Percentiles rank a stretch among this genome's conserved stretches.
Evolutionary conservation across 2,888 invertebrate species (phyloP).

Genomic region (Congeria kusceri): DNA sequence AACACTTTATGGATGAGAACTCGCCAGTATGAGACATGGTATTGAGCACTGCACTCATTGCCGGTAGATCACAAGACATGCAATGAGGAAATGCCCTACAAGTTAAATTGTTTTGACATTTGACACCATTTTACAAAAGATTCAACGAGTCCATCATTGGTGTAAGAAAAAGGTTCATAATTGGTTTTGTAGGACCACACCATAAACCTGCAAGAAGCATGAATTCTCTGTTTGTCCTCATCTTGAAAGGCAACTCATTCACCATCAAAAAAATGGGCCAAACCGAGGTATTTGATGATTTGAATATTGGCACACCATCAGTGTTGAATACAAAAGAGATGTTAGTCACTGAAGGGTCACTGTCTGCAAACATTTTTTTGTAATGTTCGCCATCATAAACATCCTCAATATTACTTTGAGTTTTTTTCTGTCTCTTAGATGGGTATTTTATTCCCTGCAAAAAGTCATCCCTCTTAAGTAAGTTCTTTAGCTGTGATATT

Average conservation of each 20-base stretch:
- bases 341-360: constrained; percentile 6
- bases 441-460: constrained; percentile 1
- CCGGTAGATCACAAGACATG: neutral
- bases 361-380: constrained; percentile 2
- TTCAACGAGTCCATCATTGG: constrained; percentile 16
- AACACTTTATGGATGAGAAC: no score
- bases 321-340: constrained; percentile 35
- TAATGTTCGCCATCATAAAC: constrained; percentile 31
- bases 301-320: constrained; percentile 40
- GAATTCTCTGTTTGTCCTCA: constrained; percentile 21
- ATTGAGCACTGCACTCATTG: no score
- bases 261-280: constrained; percentile 39
- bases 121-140: constrained; percentile 12
- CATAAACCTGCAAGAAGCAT: constrained; percentile 42
- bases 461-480: constrained; percentile 27
- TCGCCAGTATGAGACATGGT: no score
- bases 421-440: constrained; percentile 9
- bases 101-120: no score
- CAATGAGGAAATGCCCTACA: neutral
- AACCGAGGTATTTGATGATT: constrained; percentile 31
- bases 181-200: constrained; percentile 37
- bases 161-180: constrained; percentile 16
- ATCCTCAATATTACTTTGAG: constrained; percentile 30
- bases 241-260: constrained; percentile 31
- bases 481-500: constrained; percentile 20